phyloP scores from a whole-genome alignment of 53 echinoderm and acorn worm species.

The Hippasteria phrygiana region DNA sequence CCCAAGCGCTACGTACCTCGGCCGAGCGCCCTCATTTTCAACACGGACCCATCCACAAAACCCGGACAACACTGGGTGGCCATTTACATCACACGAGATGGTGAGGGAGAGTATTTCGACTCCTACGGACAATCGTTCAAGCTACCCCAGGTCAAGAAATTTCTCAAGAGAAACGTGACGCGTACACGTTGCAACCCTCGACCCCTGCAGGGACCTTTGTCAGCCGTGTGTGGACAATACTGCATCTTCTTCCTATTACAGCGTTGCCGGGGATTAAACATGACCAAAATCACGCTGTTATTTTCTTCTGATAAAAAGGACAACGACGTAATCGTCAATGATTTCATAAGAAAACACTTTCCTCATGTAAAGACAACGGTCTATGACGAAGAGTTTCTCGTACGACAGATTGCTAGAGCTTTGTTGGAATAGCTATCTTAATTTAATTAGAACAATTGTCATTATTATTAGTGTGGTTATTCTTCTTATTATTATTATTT shows the following conservation, averaged over 20 bases:
- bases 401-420: neutral
- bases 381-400: neutral
- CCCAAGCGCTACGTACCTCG: neutral
- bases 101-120: conserved; percentile 70
- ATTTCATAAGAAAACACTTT: conserved; percentile 33
- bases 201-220: conserved; percentile 64
- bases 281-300: neutral
- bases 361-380: neutral
- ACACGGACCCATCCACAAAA: conserved; percentile 57
- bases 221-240: conserved; percentile 78
- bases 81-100: conserved; percentile 45
- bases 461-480: neutral
- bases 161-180: conserved; percentile 14
- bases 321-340: conserved; percentile 45
- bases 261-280: conserved; percentile 45
- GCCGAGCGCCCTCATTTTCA: conserved; percentile 66
- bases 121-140: conserved; percentile 69
- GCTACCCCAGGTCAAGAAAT: neutral
- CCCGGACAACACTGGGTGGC: conserved; percentile 81
- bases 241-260: conserved; percentile 68
- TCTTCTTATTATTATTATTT: neutral
- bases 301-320: neutral
- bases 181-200: neutral
- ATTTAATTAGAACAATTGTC: neutral
- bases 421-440: neutral